Percentiles rank a stretch among this genome's conserved stretches.
These are phyloP conservation scores for Taurulus bubalis DNA, from an alignment of 2,113 vertebrate species.

Conservation along the genomic window DNA sequence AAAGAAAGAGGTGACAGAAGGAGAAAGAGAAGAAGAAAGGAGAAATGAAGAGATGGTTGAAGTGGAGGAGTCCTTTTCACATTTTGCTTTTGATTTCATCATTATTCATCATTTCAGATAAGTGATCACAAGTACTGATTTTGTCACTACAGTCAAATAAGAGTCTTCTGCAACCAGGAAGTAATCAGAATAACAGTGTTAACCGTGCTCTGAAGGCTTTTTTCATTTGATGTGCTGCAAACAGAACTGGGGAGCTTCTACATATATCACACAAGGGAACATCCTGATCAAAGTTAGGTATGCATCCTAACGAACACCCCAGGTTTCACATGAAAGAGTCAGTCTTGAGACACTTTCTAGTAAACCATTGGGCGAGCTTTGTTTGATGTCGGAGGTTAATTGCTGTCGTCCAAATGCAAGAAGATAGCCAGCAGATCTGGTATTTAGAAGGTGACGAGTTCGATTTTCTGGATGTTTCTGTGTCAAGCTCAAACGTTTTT, in stretches of 20 bases:
- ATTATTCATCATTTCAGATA: background rate
- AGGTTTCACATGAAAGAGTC: conserved; percentile 23
- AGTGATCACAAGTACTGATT: background rate
- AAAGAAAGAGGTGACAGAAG: conserved; percentile 6
- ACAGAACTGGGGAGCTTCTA: background rate
- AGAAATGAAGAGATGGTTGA: background rate
- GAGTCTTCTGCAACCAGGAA: background rate
- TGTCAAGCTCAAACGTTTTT: background rate
- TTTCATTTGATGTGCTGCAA: conserved; percentile 14
- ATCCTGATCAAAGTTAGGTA: conserved; percentile 11
- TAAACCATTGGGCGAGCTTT: background rate
- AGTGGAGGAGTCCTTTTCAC: background rate
- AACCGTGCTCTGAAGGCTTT: conserved; percentile 16
- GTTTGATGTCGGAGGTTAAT: conserved; percentile 39
- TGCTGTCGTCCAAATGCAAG: background rate
- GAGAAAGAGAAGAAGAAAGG: background rate
- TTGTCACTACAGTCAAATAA: background rate
- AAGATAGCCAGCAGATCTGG: conserved; percentile 3
- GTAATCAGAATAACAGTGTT: background rate
- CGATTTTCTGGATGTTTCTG: background rate
- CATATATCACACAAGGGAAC: conserved; percentile 1
- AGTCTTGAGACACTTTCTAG: conserved; percentile 31
- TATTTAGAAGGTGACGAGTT: background rate
- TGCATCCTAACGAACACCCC: conserved; percentile 16
- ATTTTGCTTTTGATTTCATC: background rate